phyloP scores from a whole-genome alignment of 2,888 invertebrate genomes.

The Cheilosia variabilis region DNA sequence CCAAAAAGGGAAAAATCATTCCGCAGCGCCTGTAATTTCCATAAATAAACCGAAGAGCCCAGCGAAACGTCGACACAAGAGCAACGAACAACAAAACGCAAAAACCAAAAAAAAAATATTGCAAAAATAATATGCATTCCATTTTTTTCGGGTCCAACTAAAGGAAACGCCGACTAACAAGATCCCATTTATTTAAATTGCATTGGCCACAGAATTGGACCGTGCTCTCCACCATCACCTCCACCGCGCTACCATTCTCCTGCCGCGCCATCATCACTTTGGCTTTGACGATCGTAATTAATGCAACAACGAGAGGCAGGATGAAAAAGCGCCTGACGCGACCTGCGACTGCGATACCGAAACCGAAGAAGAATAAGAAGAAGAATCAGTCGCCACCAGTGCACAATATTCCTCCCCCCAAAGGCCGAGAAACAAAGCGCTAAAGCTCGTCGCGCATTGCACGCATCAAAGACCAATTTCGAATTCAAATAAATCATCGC shows the following conservation, averaged over 20 bases:
- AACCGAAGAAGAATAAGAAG: slow-evolving; percentile 16
- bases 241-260: slow-evolving; percentile 43
- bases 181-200: slow-evolving; percentile 76
- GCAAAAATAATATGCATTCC: slow-evolving; percentile 74
- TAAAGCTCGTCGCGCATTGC: slow-evolving; percentile 62
- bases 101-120: slow-evolving; percentile 36
- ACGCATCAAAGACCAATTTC: slow-evolving; percentile 75
- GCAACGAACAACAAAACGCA: slow-evolving; percentile 19
- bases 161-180: slow-evolving; percentile 73
- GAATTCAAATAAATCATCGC: slow-evolving; percentile 75
- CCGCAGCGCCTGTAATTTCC: slow-evolving; percentile 74
- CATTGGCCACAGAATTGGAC: slow-evolving; percentile 76
- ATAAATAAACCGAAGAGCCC: slow-evolving; percentile 68
- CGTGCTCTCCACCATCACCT: slow-evolving; percentile 74
- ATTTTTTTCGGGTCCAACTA: slow-evolving; percentile 65
- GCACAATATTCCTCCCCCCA: slow-evolving; percentile 10
- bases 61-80: slow-evolving; percentile 55
- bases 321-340: slow-evolving; percentile 14
- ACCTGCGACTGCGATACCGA: slow-evolving; percentile 22
- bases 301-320: slow-evolving; percentile 61
- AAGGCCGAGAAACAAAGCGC: slow-evolving; percentile 58
- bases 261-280: slow-evolving; percentile 66
- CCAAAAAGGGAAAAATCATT: slow-evolving; percentile 66
- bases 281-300: slow-evolving; percentile 73
- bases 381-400: slow-evolving; percentile 7